These are phyloP conservation scores for Globodera rostochiensis DNA, from an alignment of 1,140 invertebrate species.

Conservation along the genomic window DNA sequence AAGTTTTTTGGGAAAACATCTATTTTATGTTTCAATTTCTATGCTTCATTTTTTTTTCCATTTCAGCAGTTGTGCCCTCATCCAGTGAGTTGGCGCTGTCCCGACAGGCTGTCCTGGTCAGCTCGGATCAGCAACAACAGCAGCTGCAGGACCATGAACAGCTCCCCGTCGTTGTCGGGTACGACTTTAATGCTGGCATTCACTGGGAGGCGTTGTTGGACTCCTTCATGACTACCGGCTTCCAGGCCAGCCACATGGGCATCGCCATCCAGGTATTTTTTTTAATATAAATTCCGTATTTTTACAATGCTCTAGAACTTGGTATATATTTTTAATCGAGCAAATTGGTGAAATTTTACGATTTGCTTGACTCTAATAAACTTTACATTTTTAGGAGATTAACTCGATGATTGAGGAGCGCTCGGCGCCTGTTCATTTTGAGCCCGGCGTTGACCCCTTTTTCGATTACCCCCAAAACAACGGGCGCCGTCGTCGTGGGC, in stretches of 20 bases:
- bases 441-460: constrained; percentile 42
- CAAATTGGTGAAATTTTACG: too few species aligned
- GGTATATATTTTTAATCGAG: too few species aligned
- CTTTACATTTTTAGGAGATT: constrained; percentile 32
- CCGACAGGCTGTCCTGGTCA: not conserved
- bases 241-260: constrained; percentile 79
- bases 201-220: constrained; percentile 83
- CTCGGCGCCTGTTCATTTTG: constrained; percentile 40
- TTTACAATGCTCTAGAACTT: too few species aligned
- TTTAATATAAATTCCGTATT: not conserved
- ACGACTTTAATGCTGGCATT: constrained; percentile 89
- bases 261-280: constrained; percentile 9
- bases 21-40: too few species aligned
- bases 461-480: constrained; percentile 51
- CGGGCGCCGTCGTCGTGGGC: constrained; percentile 77
- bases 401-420: constrained; percentile 59
- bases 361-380: too few species aligned
- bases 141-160: not conserved
- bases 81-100: not conserved
- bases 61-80: not conserved
- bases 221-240: constrained; percentile 81
- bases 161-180: constrained; percentile 70
- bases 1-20: too few species aligned
- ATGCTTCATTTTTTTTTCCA: too few species aligned
- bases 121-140: not conserved